Evolutionary conservation across 2,888 invertebrate species (phyloP).

Genomic region (Drosophila paracracens): DNA sequence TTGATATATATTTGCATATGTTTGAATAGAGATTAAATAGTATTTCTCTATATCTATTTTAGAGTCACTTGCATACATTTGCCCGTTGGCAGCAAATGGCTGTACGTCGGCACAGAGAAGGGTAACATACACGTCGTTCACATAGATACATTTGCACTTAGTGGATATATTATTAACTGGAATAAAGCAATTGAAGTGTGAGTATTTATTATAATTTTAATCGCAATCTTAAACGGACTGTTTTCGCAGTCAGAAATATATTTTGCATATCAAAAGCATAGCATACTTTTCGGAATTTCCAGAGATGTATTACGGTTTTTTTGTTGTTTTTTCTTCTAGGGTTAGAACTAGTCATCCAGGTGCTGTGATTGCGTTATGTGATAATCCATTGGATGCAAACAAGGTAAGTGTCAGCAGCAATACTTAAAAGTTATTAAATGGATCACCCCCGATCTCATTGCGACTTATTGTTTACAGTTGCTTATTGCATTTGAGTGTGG

Average conservation of each 20-base stretch:
- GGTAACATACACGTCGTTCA: slow-evolving; percentile 99
- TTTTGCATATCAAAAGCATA: not conserved
- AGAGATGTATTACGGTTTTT: slow-evolving; percentile 34
- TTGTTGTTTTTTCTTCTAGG: slow-evolving; percentile 87
- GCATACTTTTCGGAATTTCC: not conserved
- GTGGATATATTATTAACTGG: slow-evolving; percentile 99
- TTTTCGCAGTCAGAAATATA: not conserved
- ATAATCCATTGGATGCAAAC: slow-evolving; percentile 98
- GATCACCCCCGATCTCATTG: not conserved
- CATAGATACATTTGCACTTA: slow-evolving; percentile 97
- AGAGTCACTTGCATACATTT: slow-evolving; percentile 98
- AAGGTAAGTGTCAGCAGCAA: slow-evolving; percentile 88
- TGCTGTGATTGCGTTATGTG: slow-evolving; percentile 96
- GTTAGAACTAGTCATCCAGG: slow-evolving; percentile 98
- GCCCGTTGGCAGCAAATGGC: slow-evolving; percentile 98
- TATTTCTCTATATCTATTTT: not conserved
- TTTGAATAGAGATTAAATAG: not conserved
- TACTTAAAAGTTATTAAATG: not conserved
- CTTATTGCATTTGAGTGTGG: slow-evolving; percentile 98
- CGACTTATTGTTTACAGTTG: slow-evolving; percentile 87
- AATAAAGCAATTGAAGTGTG: slow-evolving; percentile 99
- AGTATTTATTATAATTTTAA: slow-evolving; percentile 85
- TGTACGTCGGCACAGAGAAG: slow-evolving; percentile 98
- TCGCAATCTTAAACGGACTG: not conserved
- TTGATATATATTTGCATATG: not conserved